A percentile compares a stretch with the other conserved stretches of the same genome.
Conservation (phyloP, 1,140 invertebrate genomes). For the Eurosta solidaginis region DNA sequence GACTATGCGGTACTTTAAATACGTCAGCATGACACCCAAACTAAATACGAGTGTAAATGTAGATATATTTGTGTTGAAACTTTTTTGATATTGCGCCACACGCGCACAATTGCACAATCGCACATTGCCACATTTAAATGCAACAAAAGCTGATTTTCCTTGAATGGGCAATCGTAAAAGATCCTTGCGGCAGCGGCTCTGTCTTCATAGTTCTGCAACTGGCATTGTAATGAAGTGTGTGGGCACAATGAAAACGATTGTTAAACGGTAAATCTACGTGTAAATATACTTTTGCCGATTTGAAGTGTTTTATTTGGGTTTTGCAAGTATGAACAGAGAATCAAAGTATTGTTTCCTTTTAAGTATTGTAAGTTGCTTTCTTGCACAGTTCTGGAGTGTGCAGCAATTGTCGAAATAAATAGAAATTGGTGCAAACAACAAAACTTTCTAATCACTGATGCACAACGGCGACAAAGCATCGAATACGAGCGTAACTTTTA, state of each 20-base stretch:
- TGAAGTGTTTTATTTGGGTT: background rate
- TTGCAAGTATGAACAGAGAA: background rate
- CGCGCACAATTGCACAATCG: too few relatives aligned
- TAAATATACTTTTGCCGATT: too few relatives aligned
- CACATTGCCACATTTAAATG: background rate
- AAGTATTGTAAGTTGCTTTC: background rate
- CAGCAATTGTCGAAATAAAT: constrained; percentile 2
- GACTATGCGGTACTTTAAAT: background rate
- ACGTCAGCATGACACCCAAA: background rate
- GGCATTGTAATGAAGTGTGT: background rate
- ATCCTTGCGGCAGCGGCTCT: background rate
- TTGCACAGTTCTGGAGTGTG: background rate
- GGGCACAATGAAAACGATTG: background rate
- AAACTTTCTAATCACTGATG: background rate
- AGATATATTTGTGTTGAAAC: background rate
- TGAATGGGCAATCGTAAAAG: background rate
- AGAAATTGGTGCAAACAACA: constrained; percentile 4
- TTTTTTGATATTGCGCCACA: background rate
- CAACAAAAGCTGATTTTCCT: background rate
- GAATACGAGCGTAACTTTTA: too few relatives aligned
- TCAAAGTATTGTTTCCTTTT: background rate
- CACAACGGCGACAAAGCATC: too few relatives aligned
- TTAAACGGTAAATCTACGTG: too few relatives aligned
- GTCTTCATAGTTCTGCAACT: background rate
- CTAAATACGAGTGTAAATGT: too few relatives aligned